Evolutionary conservation across 2,113 vertebrate species (phyloP).

Genomic region (Nothoprocta perdicaria): DNA sequence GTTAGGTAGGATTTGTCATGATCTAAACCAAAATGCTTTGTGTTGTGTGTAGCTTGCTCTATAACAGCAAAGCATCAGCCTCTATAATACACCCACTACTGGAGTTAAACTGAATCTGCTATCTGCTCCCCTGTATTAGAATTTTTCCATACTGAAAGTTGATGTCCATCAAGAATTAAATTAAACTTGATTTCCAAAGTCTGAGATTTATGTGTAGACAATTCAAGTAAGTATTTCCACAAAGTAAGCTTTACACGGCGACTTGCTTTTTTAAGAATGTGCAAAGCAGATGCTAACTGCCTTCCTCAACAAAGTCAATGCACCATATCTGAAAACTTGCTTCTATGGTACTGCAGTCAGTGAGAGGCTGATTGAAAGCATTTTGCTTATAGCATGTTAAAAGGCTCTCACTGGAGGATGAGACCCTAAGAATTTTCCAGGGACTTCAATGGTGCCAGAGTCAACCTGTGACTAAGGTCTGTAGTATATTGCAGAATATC

Average conservation of each 20-base stretch:
- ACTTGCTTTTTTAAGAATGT: not conserved
- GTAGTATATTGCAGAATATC: not conserved
- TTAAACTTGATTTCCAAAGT: not conserved
- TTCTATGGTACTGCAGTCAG: not conserved
- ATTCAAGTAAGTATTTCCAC: not conserved
- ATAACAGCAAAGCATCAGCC: not conserved
- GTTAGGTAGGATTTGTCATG: not conserved
- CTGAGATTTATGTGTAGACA: not conserved
- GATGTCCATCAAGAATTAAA: not conserved
- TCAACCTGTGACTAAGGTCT: not conserved
- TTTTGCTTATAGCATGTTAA: slow-evolving; percentile 5
- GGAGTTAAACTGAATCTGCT: not conserved
- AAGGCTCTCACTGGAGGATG: not conserved
- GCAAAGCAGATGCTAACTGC: not conserved
- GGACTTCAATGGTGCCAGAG: not conserved
- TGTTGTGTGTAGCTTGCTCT: not conserved
- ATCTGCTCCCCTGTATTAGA: not conserved
- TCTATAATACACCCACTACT: not conserved
- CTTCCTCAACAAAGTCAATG: not conserved
- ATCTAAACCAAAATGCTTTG: not conserved
- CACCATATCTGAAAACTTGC: not conserved
- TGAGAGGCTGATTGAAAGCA: not conserved
- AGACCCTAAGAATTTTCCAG: not conserved
- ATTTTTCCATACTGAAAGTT: not conserved
- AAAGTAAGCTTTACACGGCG: not conserved